Evolutionary conservation across 2,113 vertebrate species (phyloP), one percentile per base, ranked within the genome.

Genomic region (Gulo gulo): DNA sequence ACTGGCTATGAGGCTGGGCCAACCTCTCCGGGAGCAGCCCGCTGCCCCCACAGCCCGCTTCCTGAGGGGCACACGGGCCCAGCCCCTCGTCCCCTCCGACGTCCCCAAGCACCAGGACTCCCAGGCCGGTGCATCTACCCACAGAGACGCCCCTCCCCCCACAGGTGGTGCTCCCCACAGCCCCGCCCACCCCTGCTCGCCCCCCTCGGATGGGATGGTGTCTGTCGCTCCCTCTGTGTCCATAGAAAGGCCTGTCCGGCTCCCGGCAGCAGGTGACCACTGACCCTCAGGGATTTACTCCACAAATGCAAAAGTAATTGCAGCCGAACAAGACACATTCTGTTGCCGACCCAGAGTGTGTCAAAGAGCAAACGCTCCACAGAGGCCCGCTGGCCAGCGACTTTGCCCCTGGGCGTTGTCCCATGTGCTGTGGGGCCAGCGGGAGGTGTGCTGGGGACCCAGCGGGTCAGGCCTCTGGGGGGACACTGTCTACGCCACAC

Each of bases 401-500:
- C 36, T 31, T 20, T 2, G 1, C 31, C 16, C 29, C 55, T 23
- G 71, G 52, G 8, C 4, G 16, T 16, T 34, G 45, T 20, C 29
- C 76, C 76, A 20, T 6, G 9, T 4, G 31, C 47, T 47, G 47
- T 47, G 47, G 47, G 47, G 11, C 47, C 10, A 11, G 47, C 47
- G 11, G 47, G 10, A 47, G 11, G 47, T 47, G 47, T 2, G 47
- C 47, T 6, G 5, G 29, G 12, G 52, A 7, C 14, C 31, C 2
- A 39, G 73, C 0, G 0, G 0, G 69, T 24, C 57, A 4, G 87
- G 45, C 26, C 24, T 2, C 15, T 2, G 4, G 42, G 1, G 8
- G 59, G 57, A 29, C 61, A 3, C 39, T 0, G 9, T 31, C 52
- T 24, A 34, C 34, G 2, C 61, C 31, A 2, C 2, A 1, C 50